Evolutionary conservation across 2,113 vertebrate genomes (phyloP).

Genomic region (Sceloporus undulatus): DNA sequence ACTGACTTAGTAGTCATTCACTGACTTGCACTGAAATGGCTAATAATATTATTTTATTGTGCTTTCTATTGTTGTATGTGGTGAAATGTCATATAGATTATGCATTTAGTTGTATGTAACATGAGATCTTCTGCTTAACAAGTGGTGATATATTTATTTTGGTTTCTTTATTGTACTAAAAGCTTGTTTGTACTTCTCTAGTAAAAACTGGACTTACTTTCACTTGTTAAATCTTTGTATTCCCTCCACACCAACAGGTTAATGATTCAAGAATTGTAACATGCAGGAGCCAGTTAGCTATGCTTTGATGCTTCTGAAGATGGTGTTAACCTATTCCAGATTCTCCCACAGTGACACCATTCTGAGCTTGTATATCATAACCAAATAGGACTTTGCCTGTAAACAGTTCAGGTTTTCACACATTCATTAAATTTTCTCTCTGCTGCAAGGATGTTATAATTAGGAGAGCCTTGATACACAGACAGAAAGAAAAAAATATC

Average conservation of each 20-base stretch:
- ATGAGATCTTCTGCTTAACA: too few relatives aligned
- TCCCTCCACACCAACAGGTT: not conserved
- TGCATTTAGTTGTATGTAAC: not conserved
- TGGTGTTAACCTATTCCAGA: not conserved
- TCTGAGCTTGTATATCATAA: not conserved
- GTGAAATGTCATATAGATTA: not conserved
- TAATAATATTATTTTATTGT: too few relatives aligned
- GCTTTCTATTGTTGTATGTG: too few relatives aligned
- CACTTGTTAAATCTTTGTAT: constrained; percentile 1
- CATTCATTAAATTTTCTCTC: too few relatives aligned
- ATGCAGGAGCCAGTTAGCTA: constrained; percentile 54
- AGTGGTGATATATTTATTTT: not conserved
- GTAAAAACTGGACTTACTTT: rapidly evolving
- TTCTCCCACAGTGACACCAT: not conserved
- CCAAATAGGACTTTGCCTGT: not conserved
- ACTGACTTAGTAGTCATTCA: too few relatives aligned
- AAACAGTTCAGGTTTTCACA: not conserved
- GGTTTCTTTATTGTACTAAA: not conserved
- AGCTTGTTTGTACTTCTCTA: rapidly evolving
- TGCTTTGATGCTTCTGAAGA: constrained; percentile 40
- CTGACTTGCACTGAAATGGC: too few relatives aligned
- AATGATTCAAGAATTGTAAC: constrained; percentile 61
- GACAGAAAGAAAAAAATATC: too few relatives aligned
- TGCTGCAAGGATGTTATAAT: too few relatives aligned
- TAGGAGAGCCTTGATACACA: too few relatives aligned